A percentile compares a stretch with the other conserved stretches of the same genome.
Evolutionary conservation across 2,797 vertebrate species (phyloP).

Genomic region (Chloroceryle inda): DNA sequence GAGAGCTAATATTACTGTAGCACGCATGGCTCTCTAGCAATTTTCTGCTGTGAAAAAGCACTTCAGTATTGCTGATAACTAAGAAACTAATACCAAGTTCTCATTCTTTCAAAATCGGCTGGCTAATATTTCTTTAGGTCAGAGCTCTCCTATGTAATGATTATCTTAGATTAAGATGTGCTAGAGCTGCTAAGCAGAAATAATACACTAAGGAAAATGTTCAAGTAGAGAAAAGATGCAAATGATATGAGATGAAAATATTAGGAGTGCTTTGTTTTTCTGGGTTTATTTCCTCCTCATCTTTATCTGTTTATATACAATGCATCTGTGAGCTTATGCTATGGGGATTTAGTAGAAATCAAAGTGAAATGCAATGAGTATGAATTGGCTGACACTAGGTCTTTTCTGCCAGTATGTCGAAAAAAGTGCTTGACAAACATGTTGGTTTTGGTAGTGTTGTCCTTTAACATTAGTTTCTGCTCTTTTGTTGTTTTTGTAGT

Average conservation of each 20-base stretch:
- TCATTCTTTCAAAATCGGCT: neutral
- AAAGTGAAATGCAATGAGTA: neutral
- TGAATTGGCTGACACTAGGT: neutral
- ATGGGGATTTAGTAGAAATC: neutral
- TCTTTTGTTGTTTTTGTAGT: neutral
- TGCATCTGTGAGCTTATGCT: neutral
- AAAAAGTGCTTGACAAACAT: neutral
- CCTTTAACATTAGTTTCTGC: neutral
- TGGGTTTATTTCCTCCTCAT: neutral
- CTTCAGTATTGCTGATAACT: neutral
- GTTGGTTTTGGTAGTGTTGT: neutral
- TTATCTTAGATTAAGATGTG: neutral
- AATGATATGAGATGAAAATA: neutral
- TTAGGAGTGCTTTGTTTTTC: neutral
- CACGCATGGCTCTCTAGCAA: fast-evolving
- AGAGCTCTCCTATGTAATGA: fast-evolving
- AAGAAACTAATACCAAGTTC: neutral
- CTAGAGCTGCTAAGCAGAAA: neutral
- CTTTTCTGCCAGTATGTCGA: neutral
- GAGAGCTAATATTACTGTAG: neutral
- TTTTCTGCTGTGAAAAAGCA: neutral
- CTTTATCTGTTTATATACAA: neutral
- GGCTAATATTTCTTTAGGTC: neutral
- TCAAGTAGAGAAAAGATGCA: neutral
- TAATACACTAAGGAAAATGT: neutral